A percentile compares a stretch with the other conserved stretches of the same genome.
These are phyloP conservation scores for Chlorodrepanis virens DNA, from an alignment of 2,113 vertebrate genomes.

Conservation along the genomic window DNA sequence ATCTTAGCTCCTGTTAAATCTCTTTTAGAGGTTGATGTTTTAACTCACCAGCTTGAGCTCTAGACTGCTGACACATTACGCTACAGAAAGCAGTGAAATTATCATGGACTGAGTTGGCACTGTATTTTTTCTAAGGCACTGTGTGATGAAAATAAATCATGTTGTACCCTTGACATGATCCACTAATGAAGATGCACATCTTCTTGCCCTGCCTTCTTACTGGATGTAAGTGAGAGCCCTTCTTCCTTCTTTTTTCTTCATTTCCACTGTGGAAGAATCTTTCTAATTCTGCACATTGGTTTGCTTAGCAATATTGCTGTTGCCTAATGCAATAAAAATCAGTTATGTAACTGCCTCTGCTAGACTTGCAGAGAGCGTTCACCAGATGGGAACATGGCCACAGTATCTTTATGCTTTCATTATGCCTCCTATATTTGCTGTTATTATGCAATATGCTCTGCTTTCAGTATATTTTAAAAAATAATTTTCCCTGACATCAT, in stretches of 20 bases:
- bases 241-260: background rate
- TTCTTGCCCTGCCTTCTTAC: background rate
- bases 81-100: slow-evolving; percentile 27
- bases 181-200: slow-evolving; percentile 25
- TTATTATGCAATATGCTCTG: background rate
- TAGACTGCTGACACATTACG: background rate
- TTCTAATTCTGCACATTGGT: slow-evolving; percentile 11
- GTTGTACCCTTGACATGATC: background rate
- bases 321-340: slow-evolving; percentile 61
- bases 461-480: background rate
- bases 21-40: background rate
- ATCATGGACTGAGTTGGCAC: background rate
- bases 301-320: slow-evolving; percentile 52
- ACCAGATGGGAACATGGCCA: background rate
- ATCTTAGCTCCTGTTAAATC: background rate
- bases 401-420: slow-evolving; percentile 2
- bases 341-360: slow-evolving; percentile 62
- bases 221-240: background rate
- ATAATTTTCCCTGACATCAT: background rate
- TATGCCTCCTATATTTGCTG: background rate
- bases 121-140: background rate
- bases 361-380: slow-evolving; percentile 18
- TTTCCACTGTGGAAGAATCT: background rate
- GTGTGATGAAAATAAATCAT: slow-evolving; percentile 35
- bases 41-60: slow-evolving; percentile 22